phyloP scores from a whole-genome alignment of 2,113 vertebrate genomes.

The Callospermophilus lateralis region DNA sequence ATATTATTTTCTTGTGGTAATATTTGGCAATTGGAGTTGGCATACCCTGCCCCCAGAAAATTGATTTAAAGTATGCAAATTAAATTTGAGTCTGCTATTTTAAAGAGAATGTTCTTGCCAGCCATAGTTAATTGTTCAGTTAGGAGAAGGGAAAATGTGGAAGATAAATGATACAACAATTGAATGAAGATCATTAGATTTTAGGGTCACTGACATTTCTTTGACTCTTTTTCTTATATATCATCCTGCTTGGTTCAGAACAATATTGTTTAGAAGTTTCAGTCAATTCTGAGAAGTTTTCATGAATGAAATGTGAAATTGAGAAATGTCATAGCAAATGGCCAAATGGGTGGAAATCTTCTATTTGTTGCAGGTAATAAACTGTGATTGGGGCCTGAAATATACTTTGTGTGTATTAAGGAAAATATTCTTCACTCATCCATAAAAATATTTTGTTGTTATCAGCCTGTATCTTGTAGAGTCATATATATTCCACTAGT shows the following conservation, averaged over 20 bases:
- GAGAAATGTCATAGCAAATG: conserved; percentile 20
- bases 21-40: background rate
- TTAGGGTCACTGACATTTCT: background rate
- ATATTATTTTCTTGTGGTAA: background rate
- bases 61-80: conserved; percentile 50
- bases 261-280: background rate
- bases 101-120: background rate
- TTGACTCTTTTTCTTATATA: background rate
- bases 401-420: conserved; percentile 50
- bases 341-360: background rate
- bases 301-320: conserved; percentile 49
- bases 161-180: background rate
- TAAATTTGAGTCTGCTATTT: conserved; percentile 1
- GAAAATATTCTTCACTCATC: conserved; percentile 1
- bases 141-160: background rate
- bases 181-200: background rate
- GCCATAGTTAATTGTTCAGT: background rate
- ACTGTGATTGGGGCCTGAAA: background rate
- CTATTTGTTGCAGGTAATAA: conserved; percentile 29
- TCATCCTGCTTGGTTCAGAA: background rate
- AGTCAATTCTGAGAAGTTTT: conserved; percentile 2
- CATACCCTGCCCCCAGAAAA: background rate
- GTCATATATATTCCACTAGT: background rate
- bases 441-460: background rate
- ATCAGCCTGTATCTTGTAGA: background rate